phyloP scores from a whole-genome alignment of 2,888 invertebrate species.

The Pollenia griseotomentosa region DNA sequence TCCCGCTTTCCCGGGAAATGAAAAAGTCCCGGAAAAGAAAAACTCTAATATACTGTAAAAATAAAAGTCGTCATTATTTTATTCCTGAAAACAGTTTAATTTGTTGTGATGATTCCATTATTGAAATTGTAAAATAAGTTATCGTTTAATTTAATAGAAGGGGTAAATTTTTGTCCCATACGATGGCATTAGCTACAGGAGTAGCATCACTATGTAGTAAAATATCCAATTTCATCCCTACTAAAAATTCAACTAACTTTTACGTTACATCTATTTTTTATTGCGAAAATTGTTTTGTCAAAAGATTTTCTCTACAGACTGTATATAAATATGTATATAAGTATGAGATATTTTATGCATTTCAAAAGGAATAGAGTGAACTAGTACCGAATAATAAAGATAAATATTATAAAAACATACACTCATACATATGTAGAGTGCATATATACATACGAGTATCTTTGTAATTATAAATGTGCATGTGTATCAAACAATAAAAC shows the following conservation, averaged over 20 bases:
- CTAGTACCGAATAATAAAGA: slow-evolving; percentile 64
- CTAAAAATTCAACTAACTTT: too few species aligned
- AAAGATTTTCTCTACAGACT: neutral
- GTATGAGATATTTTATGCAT: slow-evolving; percentile 48
- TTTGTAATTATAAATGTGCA: slow-evolving; percentile 33
- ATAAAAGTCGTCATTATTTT: neutral
- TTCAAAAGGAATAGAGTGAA: slow-evolving; percentile 62
- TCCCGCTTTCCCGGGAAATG: too few species aligned
- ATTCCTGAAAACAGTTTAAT: neutral
- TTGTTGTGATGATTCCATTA: too few species aligned
- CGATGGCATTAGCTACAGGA: too few species aligned
- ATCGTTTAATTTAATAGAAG: too few species aligned
- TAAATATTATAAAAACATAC: slow-evolving; percentile 51
- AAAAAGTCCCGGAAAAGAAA: too few species aligned
- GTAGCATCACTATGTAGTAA: too few species aligned
- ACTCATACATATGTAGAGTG: slow-evolving; percentile 6
- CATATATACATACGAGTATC: slow-evolving; percentile 3
- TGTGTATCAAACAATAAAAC: slow-evolving; percentile 46
- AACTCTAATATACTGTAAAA: too few species aligned
- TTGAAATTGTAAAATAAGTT: too few species aligned
- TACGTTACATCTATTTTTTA: too few species aligned
- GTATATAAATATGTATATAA: slow-evolving; percentile 23
- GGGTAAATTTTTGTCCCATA: too few species aligned
- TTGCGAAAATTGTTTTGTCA: neutral
- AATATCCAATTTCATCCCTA: too few species aligned